Base-by-base conservation (phyloP, 2,888 invertebrate species). In the Achlya flavicornis region DNA sequence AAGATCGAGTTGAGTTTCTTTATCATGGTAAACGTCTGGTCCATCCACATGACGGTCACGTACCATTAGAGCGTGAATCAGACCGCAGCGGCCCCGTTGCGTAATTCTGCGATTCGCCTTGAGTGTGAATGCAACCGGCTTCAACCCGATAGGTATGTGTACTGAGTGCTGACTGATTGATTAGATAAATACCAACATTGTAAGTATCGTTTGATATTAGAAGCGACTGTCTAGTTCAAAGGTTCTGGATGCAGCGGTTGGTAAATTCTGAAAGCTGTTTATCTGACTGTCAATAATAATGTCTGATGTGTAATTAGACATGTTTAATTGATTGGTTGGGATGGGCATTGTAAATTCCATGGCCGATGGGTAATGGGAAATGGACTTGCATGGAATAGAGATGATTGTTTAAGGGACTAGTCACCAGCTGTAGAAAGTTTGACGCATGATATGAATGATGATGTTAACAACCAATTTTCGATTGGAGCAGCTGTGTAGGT, bases 61-160 rank as follows among this genome's bases (percentile, higher is more conserved):
- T 70, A 33, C 74, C 78, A 85, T 76, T 79, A 78, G 70, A 65
- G 58, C 19, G 63, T 63, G 77, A 86, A 87, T 72, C 84, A 86
- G 89, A 86, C 78, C 87, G 82, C 46, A 66, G 64, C 80, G 75
- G 75, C 80, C 88, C 88, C 86, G 89, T 89, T 87, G 86, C 84
- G 79, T 81, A 86, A 88, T 26, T 41, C 12, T 26, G 26, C 41
- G 60, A 26, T 73, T 61, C 64, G 66, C 71, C 73, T 75, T 77
- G 41, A 60, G 38, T 41, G 4, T 16, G n/a, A 41, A 26, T 59
- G 59, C 38, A 6, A 46, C 46, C n/a, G 46, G 19, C 19, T 53
- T 7, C n/a, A 7, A 53, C 53, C 19, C 6, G 41, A 41, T n/a
- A n/a, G n/a, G n/a, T n/a, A 59, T 41, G 58, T 38, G 58, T 38